phyloP scores from a whole-genome alignment of 2,797 vertebrate species.

The Aplochiton taeniatus region DNA sequence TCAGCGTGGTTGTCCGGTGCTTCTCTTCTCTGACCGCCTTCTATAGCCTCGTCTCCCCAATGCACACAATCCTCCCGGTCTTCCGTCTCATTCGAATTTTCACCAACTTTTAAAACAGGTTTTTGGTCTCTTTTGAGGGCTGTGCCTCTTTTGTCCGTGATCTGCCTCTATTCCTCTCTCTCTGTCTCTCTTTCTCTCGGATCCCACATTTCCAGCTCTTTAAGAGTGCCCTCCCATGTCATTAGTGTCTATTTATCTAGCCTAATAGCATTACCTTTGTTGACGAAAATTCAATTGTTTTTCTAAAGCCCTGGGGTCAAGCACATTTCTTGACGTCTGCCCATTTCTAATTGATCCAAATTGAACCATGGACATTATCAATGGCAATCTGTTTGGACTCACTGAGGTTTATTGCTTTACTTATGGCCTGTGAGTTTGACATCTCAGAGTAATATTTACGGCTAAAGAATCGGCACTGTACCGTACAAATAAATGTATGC shows the following conservation, averaged over 20 bases:
- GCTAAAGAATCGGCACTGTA: no score
- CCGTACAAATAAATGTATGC: no score
- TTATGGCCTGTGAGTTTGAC: constrained; percentile 29
- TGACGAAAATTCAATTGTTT: constrained; percentile 87
- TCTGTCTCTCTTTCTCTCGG: constrained; percentile 12
- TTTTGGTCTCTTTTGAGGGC: constrained; percentile 19
- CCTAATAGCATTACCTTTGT: constrained; percentile 88
- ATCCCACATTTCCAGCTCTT: constrained; percentile 62
- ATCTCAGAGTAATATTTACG: neutral
- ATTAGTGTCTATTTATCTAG: constrained; percentile 65
- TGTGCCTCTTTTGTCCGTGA: constrained; percentile 31
- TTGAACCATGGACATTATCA: constrained; percentile 85
- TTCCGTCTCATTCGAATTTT: neutral
- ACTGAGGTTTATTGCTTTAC: constrained; percentile 50
- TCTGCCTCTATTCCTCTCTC: constrained; percentile 14
- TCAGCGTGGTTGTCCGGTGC: neutral
- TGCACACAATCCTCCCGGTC: neutral
- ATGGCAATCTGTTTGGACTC: constrained; percentile 68
- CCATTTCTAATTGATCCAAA: constrained; percentile 82
- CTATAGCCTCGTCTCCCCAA: neutral
- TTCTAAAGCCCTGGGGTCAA: constrained; percentile 78
- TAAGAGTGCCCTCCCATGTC: constrained; percentile 77
- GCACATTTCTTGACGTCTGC: constrained; percentile 75
- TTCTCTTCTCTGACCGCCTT: constrained; percentile 16
- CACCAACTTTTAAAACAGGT: neutral